phyloP scores from a whole-genome alignment of 2,113 vertebrate genomes.

The Xerus inauris region DNA sequence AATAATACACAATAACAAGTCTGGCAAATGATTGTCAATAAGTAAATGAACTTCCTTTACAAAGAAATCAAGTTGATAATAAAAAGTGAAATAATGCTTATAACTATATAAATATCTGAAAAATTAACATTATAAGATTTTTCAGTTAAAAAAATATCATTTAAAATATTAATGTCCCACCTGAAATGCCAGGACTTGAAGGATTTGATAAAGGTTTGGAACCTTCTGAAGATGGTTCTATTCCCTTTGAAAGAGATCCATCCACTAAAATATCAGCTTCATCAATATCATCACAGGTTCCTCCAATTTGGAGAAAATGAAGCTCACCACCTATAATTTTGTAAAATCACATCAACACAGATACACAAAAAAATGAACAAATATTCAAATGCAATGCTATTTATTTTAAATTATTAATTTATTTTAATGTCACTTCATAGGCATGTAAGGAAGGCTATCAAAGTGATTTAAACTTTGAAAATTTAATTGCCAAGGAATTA shows the following conservation, averaged over 20 bases:
- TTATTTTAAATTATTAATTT: slow-evolving; percentile 9
- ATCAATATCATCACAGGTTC: slow-evolving; percentile 97
- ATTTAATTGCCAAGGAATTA: not conserved
- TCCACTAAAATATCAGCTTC: slow-evolving; percentile 99
- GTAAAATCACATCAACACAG: slow-evolving; percentile 62
- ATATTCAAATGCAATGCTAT: not conserved
- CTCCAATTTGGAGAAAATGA: slow-evolving; percentile 99
- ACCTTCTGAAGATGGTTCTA: slow-evolving; percentile 95
- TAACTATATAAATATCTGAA: not conserved
- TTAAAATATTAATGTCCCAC: slow-evolving; percentile 82
- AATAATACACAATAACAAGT: not conserved
- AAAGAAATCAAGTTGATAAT: not conserved
- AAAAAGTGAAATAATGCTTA: slow-evolving; percentile 28
- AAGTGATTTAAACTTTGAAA: not conserved
- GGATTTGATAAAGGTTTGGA: slow-evolving; percentile 96
- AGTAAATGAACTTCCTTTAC: not conserved
- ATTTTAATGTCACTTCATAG: not conserved
- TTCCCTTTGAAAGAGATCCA: slow-evolving; percentile 95
- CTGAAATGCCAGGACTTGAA: slow-evolving; percentile 97
- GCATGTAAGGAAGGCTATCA: not conserved
- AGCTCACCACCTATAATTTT: slow-evolving; percentile 95
- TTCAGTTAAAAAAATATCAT: not conserved
- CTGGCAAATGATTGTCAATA: not conserved
- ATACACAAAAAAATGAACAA: slow-evolving; percentile 3
- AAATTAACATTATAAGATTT: not conserved